Percentiles rank a stretch among this genome's conserved stretches.
phyloP scores from a whole-genome alignment of 2,797 vertebrate species.

The Iguana delicatissima region DNA sequence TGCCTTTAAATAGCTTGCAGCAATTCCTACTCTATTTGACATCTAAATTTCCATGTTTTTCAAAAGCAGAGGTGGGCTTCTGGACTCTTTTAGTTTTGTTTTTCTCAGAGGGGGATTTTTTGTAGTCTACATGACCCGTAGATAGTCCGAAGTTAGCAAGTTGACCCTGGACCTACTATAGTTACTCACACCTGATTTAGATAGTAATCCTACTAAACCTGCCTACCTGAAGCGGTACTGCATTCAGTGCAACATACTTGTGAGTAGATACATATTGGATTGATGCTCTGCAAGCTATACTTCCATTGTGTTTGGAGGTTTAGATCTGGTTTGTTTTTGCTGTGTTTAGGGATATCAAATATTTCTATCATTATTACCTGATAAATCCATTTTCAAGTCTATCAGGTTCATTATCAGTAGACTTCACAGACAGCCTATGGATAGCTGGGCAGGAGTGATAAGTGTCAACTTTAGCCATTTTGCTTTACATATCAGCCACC shows the following conservation, averaged over 20 bases:
- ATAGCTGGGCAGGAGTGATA: constrained; percentile 80
- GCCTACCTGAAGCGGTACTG: not conserved
- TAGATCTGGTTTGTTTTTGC: not conserved
- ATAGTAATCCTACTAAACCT: not conserved
- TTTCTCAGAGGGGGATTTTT: no score
- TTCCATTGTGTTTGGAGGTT: not conserved
- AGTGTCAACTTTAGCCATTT: constrained; percentile 84
- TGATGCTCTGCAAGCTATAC: not conserved
- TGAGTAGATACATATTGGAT: not conserved
- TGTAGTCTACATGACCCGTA: no score
- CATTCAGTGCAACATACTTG: not conserved
- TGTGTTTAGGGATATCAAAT: no score
- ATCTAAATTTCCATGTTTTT: no score
- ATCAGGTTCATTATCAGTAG: constrained; percentile 81
- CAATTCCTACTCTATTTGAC: no score
- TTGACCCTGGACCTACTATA: no score
- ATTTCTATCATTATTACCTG: constrained; percentile 80
- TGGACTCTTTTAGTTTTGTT: no score
- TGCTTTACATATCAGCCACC: constrained; percentile 70
- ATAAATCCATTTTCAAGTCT: constrained; percentile 85
- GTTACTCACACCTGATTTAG: not conserved
- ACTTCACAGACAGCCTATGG: constrained; percentile 71
- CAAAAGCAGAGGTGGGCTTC: no score
- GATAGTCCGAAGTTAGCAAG: no score
- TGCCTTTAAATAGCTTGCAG: no score